Base-by-base conservation (phyloP, 2,888 invertebrate species). In the Atherix ibis region DNA sequence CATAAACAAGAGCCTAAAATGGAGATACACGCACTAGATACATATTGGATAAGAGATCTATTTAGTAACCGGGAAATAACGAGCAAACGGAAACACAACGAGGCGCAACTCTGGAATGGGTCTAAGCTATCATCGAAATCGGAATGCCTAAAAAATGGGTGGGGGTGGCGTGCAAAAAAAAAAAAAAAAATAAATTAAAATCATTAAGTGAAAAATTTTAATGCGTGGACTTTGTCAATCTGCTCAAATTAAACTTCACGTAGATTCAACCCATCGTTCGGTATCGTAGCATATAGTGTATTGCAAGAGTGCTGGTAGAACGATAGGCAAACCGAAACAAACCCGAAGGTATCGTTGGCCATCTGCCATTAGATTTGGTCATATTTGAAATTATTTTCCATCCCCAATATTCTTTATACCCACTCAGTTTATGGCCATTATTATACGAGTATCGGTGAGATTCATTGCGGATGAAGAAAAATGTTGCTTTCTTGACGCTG, bases 201-300 rank as follows among this genome's bases (percentile, higher is more conserved):
- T 38, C 38, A 38, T 36, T 38, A 38, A 40, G 19, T 34, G 35
- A 34, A 38, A 38, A 40, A 29, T 29, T 36, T 37, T 38, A 36
- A 36, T 36, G 32, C 38, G 33, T 40, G 40, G 40, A 36, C 38
- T 36, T 40, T 40, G 38, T 40, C 40, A 40, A 39, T 39, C 39
- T 39, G 39, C 34, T 39, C 34, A 31, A 31, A 39, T 39, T 39
- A 39, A 34, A 27, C 22, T 34, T 34, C 34, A 32, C 29, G 32
- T 35, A 35, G 35, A 38, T 38, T 35, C n/a, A n/a, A 28, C 26
- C 27, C 17, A 22, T n/a, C 28, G 16, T 34, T 19, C 9, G 18
- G 27, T 22, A 16, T 18, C 27, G 15, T 9, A 27, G 15, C n/a
- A n/a, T n/a, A n/a, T n/a, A n/a, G n/a, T n/a, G n/a, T n/a, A n/a